A percentile compares a stretch with the other conserved stretches of the same genome.
These are phyloP conservation scores for Drosophila littoralis DNA, from an alignment of 1,140 invertebrate species.

Conservation along the genomic window DNA sequence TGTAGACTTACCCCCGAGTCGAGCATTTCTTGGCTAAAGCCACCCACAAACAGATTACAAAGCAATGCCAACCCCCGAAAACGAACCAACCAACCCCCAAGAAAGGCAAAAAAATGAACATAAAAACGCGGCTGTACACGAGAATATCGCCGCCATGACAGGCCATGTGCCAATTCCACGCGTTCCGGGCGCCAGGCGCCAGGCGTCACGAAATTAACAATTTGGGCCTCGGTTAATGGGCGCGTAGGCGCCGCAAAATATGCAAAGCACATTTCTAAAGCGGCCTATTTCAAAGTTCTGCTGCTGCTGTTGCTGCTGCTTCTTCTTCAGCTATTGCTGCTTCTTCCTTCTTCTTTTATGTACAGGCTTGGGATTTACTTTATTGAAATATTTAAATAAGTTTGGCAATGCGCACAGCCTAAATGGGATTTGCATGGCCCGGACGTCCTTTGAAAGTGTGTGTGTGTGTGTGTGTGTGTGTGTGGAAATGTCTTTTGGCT, in stretches of 20 bases:
- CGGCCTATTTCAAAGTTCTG: slow-evolving; percentile 67
- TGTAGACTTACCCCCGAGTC: slow-evolving; percentile 24
- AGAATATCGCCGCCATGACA: slow-evolving; percentile 57
- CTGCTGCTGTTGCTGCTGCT: background rate
- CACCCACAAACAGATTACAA: slow-evolving; percentile 78
- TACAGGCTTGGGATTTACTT: slow-evolving; percentile 76
- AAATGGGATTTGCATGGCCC: slow-evolving; percentile 73
- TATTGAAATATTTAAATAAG: slow-evolving; percentile 84
- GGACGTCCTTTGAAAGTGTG: slow-evolving; percentile 56
- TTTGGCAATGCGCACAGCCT: slow-evolving; percentile 82
- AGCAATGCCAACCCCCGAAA: slow-evolving; percentile 71
- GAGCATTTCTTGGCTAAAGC: slow-evolving; percentile 64
- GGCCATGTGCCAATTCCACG: slow-evolving; percentile 61
- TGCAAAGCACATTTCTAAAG: slow-evolving; percentile 56
- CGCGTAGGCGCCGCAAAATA: slow-evolving; percentile 52
- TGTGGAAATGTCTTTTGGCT: slow-evolving; percentile 42
- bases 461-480: slow-evolving; percentile 39
- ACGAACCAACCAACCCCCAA: slow-evolving; percentile 67
- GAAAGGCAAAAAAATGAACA: slow-evolving; percentile 18
- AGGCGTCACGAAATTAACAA: slow-evolving; percentile 64
- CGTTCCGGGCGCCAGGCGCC: slow-evolving; percentile 40
- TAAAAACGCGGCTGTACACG: slow-evolving; percentile 43
- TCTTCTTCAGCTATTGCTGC: slow-evolving; percentile 4
- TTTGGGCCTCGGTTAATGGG: slow-evolving; percentile 57
- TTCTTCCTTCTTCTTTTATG: slow-evolving; percentile 35